A percentile compares a stretch with the other conserved stretches of the same genome.
phyloP scores from a whole-genome alignment of 92 coral and sea anemone genomes.

The Actinernus sp. region DNA sequence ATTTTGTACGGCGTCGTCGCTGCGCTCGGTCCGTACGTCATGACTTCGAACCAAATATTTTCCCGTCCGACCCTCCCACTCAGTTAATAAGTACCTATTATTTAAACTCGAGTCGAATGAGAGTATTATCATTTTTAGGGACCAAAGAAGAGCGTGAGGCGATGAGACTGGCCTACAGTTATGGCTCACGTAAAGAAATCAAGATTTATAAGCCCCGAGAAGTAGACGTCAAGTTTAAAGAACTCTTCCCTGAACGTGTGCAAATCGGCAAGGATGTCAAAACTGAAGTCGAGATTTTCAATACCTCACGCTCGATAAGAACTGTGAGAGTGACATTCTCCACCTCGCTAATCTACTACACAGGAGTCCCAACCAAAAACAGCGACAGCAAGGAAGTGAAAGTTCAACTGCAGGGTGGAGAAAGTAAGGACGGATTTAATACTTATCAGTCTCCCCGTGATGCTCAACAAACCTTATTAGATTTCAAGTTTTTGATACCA shows the following conservation, averaged over 20 bases:
- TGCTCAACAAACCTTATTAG: no score
- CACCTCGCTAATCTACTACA: constrained; percentile 45
- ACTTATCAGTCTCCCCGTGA: no score
- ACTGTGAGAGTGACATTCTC: constrained; percentile 32
- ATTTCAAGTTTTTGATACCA: no score
- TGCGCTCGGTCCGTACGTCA: no score
- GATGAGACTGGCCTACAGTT: constrained; percentile 58
- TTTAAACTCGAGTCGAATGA: no score
- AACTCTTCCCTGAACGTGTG: constrained; percentile 20
- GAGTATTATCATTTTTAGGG: no score
- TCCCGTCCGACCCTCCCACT: no score
- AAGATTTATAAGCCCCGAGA: constrained; percentile 33
- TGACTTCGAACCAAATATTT: no score
- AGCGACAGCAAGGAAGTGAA: constrained; percentile 4
- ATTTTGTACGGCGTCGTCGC: no score
- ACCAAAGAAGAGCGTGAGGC: constrained; percentile 53
- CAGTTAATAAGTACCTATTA: no score
- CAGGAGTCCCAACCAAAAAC: constrained; percentile 46
- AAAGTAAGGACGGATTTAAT: no score
- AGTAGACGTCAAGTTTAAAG: constrained; percentile 36
- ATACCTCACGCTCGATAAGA: constrained; percentile 24
- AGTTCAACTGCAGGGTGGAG: constrained; percentile 7
- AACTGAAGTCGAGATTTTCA: constrained; percentile 19
- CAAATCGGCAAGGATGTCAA: constrained; percentile 46
- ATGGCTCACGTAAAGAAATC: constrained; percentile 46